Percentiles rank a stretch among this genome's conserved stretches.
These are phyloP conservation scores for Eutolmus rufibarbis DNA, from an alignment of 2,888 invertebrate species.

Conservation along the genomic window DNA sequence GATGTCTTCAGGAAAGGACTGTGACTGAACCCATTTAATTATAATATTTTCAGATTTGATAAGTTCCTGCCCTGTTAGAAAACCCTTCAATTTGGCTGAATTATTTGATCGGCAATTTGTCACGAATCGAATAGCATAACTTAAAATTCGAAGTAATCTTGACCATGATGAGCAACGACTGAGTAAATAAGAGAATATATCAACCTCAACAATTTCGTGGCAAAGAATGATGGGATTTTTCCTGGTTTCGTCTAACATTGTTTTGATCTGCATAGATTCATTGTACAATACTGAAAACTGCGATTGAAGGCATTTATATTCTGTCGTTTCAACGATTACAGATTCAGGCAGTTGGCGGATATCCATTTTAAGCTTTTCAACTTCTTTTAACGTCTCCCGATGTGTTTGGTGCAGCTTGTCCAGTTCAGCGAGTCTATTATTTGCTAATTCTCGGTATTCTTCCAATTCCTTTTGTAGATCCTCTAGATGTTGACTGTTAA, in stretches of 20 bases:
- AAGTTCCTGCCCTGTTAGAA: too few species aligned
- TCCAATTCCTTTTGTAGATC: slow-evolving; percentile 91
- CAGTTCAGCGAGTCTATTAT: slow-evolving; percentile 89
- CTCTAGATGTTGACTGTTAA: slow-evolving; percentile 78
- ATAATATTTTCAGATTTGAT: too few species aligned
- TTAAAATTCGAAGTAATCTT: too few species aligned
- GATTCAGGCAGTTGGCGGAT: slow-evolving; percentile 94
- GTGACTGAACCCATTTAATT: too few species aligned
- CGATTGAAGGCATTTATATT: slow-evolving; percentile 97
- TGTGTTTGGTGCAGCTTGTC: slow-evolving; percentile 93
- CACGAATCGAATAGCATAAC: too few species aligned
- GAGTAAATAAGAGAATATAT: too few species aligned
- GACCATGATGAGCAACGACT: too few species aligned
- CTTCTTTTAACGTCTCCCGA: slow-evolving; percentile 91
- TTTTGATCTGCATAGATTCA: slow-evolving; percentile 95
- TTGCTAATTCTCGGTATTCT: slow-evolving; percentile 90
- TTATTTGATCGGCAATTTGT: too few species aligned
- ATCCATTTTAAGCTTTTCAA: slow-evolving; percentile 95
- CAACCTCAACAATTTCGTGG: too few species aligned
- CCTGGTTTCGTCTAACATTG: slow-evolving; percentile 90
- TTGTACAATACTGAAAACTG: slow-evolving; percentile 98
- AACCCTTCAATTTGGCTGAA: too few species aligned
- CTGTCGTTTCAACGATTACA: slow-evolving; percentile 95
- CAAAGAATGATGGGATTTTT: too few species aligned
- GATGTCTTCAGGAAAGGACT: too few species aligned